phyloP scores from a whole-genome alignment of 2,797 vertebrate genomes.

The Oreochromis grahami region DNA sequence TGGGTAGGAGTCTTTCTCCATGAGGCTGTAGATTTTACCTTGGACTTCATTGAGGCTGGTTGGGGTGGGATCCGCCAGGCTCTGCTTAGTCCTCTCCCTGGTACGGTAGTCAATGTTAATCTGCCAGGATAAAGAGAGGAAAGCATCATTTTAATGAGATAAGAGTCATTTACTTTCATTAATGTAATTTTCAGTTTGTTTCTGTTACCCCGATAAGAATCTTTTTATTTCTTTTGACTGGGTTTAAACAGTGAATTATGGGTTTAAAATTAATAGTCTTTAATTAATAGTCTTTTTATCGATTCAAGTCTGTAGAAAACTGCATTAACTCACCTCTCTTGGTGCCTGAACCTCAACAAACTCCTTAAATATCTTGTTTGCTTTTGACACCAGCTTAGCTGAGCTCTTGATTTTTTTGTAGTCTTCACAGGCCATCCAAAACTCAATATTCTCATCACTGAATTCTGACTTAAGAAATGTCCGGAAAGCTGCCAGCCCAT shows the following conservation, averaged over 20 bases:
- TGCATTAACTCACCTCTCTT: constrained; percentile 80
- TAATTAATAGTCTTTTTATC: not conserved
- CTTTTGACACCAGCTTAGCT: constrained; percentile 84
- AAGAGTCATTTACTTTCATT: not conserved
- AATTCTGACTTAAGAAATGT: constrained; percentile 93
- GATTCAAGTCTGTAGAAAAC: not conserved
- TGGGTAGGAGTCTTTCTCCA: constrained; percentile 98
- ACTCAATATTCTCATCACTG: constrained; percentile 95
- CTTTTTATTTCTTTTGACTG: not conserved
- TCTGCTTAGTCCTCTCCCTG: constrained; percentile 87
- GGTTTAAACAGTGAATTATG: not conserved
- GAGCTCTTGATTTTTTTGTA: constrained; percentile 89
- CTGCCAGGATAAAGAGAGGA: constrained; percentile 52
- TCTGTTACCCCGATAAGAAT: not conserved
- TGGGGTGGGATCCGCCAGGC: constrained; percentile 85
- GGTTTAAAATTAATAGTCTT: not conserved
- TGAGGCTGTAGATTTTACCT: constrained; percentile 90
- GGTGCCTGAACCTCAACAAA: constrained; percentile 89
- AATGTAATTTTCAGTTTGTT: not conserved
- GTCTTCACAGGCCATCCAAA: constrained; percentile 96
- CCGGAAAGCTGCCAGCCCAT: constrained; percentile 87
- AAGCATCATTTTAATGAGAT: not conserved
- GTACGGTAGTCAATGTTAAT: constrained; percentile 96
- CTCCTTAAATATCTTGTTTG: constrained; percentile 89
- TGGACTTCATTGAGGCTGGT: constrained; percentile 91